A percentile compares a stretch with the other conserved stretches of the same genome.
These are phyloP conservation scores for Dusona sp. DNA, from an alignment of 2,888 invertebrate species.

Conservation along the genomic window DNA sequence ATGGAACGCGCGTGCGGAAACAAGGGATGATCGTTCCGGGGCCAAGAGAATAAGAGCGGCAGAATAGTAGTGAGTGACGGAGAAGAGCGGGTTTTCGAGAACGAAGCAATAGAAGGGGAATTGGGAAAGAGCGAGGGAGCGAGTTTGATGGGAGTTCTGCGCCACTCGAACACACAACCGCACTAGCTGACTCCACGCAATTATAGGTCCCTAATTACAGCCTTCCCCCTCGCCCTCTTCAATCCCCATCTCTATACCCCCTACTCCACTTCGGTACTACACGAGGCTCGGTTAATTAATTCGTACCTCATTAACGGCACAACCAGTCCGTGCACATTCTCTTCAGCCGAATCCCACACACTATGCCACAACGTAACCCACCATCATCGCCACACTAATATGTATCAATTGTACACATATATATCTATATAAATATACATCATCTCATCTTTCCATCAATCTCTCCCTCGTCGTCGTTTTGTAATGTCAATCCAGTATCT, in stretches of 20 bases:
- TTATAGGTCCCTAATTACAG: conserved; percentile 79
- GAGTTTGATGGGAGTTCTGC: conserved; percentile 55
- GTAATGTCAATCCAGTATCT: conserved; percentile 65
- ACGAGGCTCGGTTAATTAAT: conserved; percentile 81
- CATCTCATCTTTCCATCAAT: conserved; percentile 59
- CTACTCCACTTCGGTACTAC: conserved; percentile 62
- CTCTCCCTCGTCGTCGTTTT: conserved; percentile 47
- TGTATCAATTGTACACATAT: conserved; percentile 29
- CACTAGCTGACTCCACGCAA: conserved; percentile 78
- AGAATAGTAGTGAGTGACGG: background rate
- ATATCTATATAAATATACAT: conserved; percentile 1
- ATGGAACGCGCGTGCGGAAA: conserved; percentile 11
- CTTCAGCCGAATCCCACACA: conserved; percentile 68
- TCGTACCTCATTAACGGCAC: conserved; percentile 82
- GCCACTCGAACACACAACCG: conserved; percentile 78
- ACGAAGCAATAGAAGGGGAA: background rate
- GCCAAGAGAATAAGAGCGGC: background rate
- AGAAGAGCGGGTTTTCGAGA: background rate
- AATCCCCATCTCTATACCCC: conserved; percentile 32
- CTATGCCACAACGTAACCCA: conserved; percentile 56
- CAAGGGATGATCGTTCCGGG: conserved; percentile 36
- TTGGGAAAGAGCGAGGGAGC: background rate
- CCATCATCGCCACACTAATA: conserved; percentile 39
- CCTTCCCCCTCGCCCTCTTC: conserved; percentile 60
- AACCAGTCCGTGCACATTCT: conserved; percentile 74